Evolutionary conservation across 1,140 invertebrate genomes (phyloP).

Genomic region (Bradynema listronoti): DNA sequence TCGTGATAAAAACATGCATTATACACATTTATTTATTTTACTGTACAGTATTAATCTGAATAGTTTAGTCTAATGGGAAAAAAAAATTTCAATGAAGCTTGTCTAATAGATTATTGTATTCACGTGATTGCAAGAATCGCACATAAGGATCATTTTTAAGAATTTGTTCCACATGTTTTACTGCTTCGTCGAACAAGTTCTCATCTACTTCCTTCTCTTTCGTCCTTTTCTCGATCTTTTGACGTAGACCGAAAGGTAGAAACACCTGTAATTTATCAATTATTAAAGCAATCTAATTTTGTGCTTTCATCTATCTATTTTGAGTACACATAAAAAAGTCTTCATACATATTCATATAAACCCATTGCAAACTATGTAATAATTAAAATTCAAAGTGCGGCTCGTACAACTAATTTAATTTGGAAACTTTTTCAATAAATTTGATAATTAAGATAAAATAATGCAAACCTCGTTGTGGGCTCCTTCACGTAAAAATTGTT

Average conservation of each 20-base stretch:
- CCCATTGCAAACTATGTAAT: too few relatives aligned
- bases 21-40: too few relatives aligned
- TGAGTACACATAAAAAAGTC: too few relatives aligned
- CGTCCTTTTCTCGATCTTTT: conserved; percentile 44
- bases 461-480: conserved; percentile 55
- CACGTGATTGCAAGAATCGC: conserved; percentile 50
- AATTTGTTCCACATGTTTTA: conserved; percentile 56
- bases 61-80: too few relatives aligned
- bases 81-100: conserved; percentile 38
- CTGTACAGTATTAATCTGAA: too few relatives aligned
- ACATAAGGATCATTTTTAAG: conserved; percentile 53
- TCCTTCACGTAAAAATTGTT: conserved; percentile 51
- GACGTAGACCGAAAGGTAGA: conserved; percentile 53
- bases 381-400: too few relatives aligned
- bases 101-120: conserved; percentile 46
- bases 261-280: conserved; percentile 42
- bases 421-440: too few relatives aligned
- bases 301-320: too few relatives aligned
- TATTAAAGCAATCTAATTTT: conserved; percentile 1
- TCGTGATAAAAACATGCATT: too few relatives aligned
- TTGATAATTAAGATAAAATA: too few relatives aligned
- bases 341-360: too few relatives aligned
- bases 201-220: conserved; percentile 54
- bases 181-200: conserved; percentile 54
- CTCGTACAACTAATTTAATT: too few relatives aligned